A percentile compares a stretch with the other conserved stretches of the same genome.
Evolutionary conservation across 2,888 invertebrate genomes (phyloP).

Genomic region (Drosophila atroscutellata): DNA sequence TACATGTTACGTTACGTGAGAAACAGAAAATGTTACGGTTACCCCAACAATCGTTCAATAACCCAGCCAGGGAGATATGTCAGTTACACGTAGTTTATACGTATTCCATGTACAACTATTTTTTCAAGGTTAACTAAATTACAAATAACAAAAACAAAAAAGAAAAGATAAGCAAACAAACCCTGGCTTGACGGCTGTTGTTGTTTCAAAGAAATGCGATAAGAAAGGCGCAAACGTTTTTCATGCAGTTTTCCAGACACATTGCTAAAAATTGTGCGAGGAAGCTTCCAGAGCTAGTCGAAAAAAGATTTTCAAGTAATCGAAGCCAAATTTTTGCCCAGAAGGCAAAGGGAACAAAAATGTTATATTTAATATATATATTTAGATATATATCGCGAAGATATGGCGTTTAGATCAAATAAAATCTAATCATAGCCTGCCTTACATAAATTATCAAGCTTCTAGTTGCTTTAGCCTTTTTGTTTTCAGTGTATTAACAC

Average conservation of each 20-base stretch:
- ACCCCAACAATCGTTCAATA: background rate
- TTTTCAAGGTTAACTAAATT: conserved; percentile 60
- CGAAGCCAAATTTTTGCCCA: background rate
- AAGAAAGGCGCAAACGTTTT: conserved; percentile 31
- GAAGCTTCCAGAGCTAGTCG: conserved; percentile 27
- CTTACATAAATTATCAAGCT: background rate
- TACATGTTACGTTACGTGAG: conserved; percentile 11
- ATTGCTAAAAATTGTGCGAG: background rate
- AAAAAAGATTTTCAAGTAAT: conserved; percentile 20
- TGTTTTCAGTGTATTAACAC: conserved; percentile 29
- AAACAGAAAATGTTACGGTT: background rate
- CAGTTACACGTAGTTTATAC: conserved; percentile 6
- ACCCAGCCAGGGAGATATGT: background rate
- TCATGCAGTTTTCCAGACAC: conserved; percentile 9
- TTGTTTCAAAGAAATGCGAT: conserved; percentile 42
- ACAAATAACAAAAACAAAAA: background rate
- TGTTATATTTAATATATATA: background rate
- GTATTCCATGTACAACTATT: conserved; percentile 7
- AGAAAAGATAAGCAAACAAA: conserved; percentile 1
- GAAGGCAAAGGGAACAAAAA: background rate
- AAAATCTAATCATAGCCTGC: background rate
- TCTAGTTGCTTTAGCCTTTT: background rate
- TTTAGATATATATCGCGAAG: background rate
- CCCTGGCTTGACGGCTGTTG: conserved; percentile 16
- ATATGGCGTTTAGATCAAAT: background rate